Evolutionary conservation across 2,888 invertebrate genomes (phyloP).

Genomic region (Ypsolopha sequella): DNA sequence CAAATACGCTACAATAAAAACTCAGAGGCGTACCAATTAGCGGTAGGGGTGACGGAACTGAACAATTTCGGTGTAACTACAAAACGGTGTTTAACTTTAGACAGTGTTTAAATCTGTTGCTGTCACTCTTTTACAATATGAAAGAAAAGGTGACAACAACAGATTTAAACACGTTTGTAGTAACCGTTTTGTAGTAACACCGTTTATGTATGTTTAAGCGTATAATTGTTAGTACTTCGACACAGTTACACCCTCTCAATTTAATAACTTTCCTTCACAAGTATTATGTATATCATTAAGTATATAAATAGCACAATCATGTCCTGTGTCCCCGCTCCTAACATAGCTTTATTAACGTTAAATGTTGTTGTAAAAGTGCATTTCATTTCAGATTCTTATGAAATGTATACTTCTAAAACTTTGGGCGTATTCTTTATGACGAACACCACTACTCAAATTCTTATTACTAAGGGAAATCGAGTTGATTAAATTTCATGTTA

Average conservation of each 20-base stretch:
- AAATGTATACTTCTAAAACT: background rate
- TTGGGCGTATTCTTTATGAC: background rate
- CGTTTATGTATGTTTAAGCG: too few relatives aligned
- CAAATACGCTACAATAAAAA: too few relatives aligned
- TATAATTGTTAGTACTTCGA: too few relatives aligned
- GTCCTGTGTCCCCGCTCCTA: constrained; percentile 39
- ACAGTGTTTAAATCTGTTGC: too few relatives aligned
- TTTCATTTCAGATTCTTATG: constrained; percentile 1
- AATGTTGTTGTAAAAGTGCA: background rate
- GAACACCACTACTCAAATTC: background rate
- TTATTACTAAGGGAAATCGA: background rate
- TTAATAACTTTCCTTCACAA: constrained; percentile 47
- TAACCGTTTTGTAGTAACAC: too few relatives aligned
- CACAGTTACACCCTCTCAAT: constrained; percentile 11
- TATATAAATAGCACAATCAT: constrained; percentile 55
- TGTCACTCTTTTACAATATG: too few relatives aligned
- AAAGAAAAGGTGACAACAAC: too few relatives aligned
- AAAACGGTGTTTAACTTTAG: too few relatives aligned
- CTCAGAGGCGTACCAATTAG: too few relatives aligned
- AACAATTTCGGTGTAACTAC: too few relatives aligned
- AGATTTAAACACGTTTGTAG: too few relatives aligned
- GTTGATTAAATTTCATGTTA: background rate
- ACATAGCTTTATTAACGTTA: constrained; percentile 33
- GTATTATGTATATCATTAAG: constrained; percentile 18
- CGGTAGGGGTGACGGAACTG: too few relatives aligned